Evolutionary conservation across 1,140 invertebrate genomes (phyloP), one percentile per base, ranked within the genome.

Genomic region (Musca vetustissima): DNA sequence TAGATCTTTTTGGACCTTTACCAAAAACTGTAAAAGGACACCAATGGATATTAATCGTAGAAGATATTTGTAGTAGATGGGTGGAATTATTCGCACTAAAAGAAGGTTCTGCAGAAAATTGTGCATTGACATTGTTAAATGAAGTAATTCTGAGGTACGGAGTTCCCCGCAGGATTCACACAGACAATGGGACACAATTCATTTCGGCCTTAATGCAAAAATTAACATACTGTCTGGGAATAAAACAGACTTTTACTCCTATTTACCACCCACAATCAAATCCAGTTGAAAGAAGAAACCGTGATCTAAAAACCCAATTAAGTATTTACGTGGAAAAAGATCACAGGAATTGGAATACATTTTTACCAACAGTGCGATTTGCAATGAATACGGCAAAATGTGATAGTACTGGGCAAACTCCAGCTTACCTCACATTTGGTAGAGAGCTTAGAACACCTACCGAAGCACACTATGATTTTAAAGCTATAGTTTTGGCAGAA

Each of bases 241-340:
- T 83, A 1, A 69, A 70, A 8, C 83, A 84, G 36, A 69, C 70
- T 3, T 67, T 83, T 0, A 83, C 75, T 19, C 77, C 82, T 1
- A 9, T 74, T 1, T 81, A 84, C 69, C 77, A 83, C 57, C 76
- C 83, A 2, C 72, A 77, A 52, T 71, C 79, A 0, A 84, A 84
- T 64, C 83, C 80, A 1, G 80, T 78, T 0, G 83, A 84, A 72
- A 55, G 83, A 2, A 79, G 74, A 28, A 84, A 84, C 66, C 61
- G 78, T 9, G 79, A 82, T 15, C 47, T 85, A 6, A 84, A 84
- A 19, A 65, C 74, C 22, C 82, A 83, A 68, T 71, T 83, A 1
- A 61, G 76, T 0, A 79, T 82, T 1, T 72, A 48, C 7, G 49
- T 69, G 9, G 61, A 50, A 4, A 49, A 43, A 3, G 6, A 66